Evolutionary conservation across 2,113 vertebrate species (phyloP), one percentile per base, ranked within the genome.

Genomic region (Danio rerio): DNA sequence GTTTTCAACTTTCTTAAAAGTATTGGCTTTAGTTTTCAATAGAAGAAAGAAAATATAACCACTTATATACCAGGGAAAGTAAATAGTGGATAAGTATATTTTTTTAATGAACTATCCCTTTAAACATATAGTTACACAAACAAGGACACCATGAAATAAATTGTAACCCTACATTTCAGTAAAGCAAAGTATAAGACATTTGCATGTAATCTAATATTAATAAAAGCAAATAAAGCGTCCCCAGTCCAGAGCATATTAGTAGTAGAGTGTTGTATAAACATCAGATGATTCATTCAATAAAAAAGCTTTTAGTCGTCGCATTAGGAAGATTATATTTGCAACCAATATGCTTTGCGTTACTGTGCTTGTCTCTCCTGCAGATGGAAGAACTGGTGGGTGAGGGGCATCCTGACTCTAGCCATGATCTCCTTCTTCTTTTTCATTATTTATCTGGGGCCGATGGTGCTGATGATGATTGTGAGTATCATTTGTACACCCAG

Each of bases 351-450:
- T 49, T 10, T 80, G 20, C 47, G 42, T 56, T 78, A 59, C 45
- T 68, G 78, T 75, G 62, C 76, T 58, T 81, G 47, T 81, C 13
- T 80, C 15, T 75, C 31, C 9, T 20, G 65, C 88, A 99, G 98
- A 91, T 99, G 98, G 98, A 99, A 93, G 94, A 99, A 99, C 82
- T 99, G 98, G 98, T 99, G 98, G 98, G 95, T 99, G 18, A 93
- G 98, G 92, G 98, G 98, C 73, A 98, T 99, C 91, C 94, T 99
- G 77, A 99, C 97, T 0, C 88, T 99, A 87, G 98, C 98, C 2
- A 99, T 99, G 98, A 99, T 99, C 83, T 94, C 94, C 43, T 99
- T 99, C 92, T 99, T 99, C 94, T 99, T 99, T 94, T 85, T 99
- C 91, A 99, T 99, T 92, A 99, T 99, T 93, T 99, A 99, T 92